Base-by-base conservation (phyloP, 1,140 invertebrate species). In the Nylanderia fulva region DNA sequence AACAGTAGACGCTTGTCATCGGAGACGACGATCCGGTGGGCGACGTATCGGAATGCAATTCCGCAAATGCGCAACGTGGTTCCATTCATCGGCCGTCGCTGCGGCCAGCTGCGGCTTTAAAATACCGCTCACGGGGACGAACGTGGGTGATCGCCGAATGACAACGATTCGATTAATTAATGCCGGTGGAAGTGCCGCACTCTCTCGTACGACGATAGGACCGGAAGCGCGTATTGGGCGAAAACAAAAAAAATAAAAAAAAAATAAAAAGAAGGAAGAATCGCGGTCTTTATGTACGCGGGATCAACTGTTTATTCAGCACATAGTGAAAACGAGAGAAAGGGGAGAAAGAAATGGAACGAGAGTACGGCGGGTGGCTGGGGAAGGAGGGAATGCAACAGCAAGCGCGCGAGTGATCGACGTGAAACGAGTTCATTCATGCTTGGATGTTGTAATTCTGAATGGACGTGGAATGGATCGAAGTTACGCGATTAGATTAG, bases 381-480 rank as follows among this genome's bases (percentile, higher is more conserved):
- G 52, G 75, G 64, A 33, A 27, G 74, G 75, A 68, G 76, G 52
- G 77, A 85, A 72, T 83, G 77, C 79, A 79, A 77, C 74, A 71
- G 54, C 82, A 64, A 72, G 69, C 84, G 69, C 84, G 71, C 72
- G 89, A 77, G 86, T 84, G 86, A 91, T 90, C 90, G 89, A 90
- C 89, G 85, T 91, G 85, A 91, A 90, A 88, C 89, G 87, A 88
- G 86, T 88, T 90, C 90, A 90, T 91, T 91, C 90, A 91, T 90
- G 63, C 77, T 75, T 64, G 66, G 84, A 86, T 77, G 66, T 85
- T 80, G 75, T 85, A 77, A 77, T 84, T 76, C 82, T 84, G 82
- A 84, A 84, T 84, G 82, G 74, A 84, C 82, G 82, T 84, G 64
- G 48, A 84, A 77, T 75, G 74, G 72, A 72, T 82, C 77, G 77